Evolutionary conservation across 2,113 vertebrate genomes (phyloP), one percentile per base, ranked within the genome.

Genomic region (Rhinogobius similis): DNA sequence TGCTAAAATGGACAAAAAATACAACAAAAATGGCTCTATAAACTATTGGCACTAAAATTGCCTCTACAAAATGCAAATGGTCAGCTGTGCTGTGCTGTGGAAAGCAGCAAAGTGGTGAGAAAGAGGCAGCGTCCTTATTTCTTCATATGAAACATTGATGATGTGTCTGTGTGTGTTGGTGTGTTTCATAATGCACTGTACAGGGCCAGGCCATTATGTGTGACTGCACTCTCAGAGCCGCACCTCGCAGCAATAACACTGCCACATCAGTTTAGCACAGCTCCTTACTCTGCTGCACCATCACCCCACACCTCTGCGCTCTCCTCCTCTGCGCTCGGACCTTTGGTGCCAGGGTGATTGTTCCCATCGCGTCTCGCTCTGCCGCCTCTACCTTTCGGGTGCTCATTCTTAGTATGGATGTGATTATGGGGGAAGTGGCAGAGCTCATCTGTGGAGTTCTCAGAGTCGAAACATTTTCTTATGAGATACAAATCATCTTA

Each of bases 211-310:
- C 71, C 61, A 63, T 83, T 84, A 72, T 75, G 77, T 78, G 84
- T 72, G 77, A 68, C 82, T 76, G 75, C 76, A 68, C 61, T 20
- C 9, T 4, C 68, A 63, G 68, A 80, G 79, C 82, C 66, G 70
- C 82, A 71, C 81, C 87, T 79, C 76, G 10, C 24, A 86, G 86
- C 78, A 84, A 87, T 81, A 87, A 85, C 82, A 71, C 72, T 11
- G 71, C 68, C 70, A 44, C 72, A 91, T 90, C 85, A 79, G 86
- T 90, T 85, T 83, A 84, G 68, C 67, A 13, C 76, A 76, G 58
- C 77, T 76, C 79, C 67, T 75, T 69, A 56, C 58, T 65, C 79
- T 73, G 84, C 85, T 62, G 82, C 53, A 70, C 79, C 84, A 80
- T 84, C 82, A 83, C 75, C 65, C 70, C 62, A 76, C 73, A 82